Evolutionary conservation across 2,797 vertebrate species (phyloP).

Genomic region (Lacerta bilineata): DNA sequence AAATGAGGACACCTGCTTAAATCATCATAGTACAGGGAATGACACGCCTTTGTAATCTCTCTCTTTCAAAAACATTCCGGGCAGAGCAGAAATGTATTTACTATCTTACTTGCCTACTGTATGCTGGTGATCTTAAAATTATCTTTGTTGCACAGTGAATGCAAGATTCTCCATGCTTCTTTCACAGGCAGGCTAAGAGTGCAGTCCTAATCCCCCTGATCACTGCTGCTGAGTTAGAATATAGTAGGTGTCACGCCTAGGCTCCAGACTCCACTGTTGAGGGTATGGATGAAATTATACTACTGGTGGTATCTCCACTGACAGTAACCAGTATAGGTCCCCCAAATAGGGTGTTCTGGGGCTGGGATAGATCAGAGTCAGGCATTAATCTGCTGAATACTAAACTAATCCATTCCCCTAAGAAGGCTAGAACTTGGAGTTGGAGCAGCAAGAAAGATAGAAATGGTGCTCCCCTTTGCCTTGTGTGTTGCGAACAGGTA

Average conservation of each 20-base stretch:
- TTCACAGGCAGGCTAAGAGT: neutral
- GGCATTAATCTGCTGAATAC: too few species aligned
- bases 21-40: neutral
- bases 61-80: neutral
- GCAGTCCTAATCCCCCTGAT: neutral
- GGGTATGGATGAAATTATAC: too few species aligned
- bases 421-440: too few species aligned
- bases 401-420: too few species aligned
- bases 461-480: too few species aligned
- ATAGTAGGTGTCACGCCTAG: neutral
- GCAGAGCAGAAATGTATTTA: neutral
- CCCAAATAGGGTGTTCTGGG: too few species aligned
- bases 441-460: too few species aligned
- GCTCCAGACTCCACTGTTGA: neutral
- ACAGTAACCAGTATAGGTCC: too few species aligned
- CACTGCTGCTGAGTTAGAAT: too few species aligned
- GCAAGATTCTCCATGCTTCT: neutral
- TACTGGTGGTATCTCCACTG: too few species aligned
- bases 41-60: neutral
- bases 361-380: too few species aligned
- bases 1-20: neutral
- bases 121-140: neutral
- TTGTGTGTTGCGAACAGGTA: too few species aligned
- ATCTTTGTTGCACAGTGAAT: neutral
- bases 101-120: neutral